Base-by-base conservation (phyloP, 2,888 invertebrate species). In the Erebia aethiops region DNA sequence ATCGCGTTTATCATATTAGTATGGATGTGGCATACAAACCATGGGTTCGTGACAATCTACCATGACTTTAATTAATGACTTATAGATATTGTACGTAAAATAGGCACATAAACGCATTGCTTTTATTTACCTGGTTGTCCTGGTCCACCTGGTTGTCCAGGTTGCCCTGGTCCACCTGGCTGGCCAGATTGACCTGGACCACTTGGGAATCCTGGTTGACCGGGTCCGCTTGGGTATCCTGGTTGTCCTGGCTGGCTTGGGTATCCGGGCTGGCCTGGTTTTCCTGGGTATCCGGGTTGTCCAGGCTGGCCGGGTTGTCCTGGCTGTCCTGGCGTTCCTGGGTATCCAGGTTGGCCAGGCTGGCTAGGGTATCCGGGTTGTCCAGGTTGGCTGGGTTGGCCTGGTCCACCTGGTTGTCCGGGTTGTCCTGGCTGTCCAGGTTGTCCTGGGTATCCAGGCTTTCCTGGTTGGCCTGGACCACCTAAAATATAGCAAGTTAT, bases 391-490 rank as follows among this genome's bases (percentile, higher is more conserved):
- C 72, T 78, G n/a, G 79, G 79, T 21, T 58, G 35, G 5, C 26
- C 57, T 58, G 26, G 0, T 75, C n/a, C 7, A 0, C 79, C 76
- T 1, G 79, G 77, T 0, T 76, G 26, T 8, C 80, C 79, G 0
- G 51, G 52, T 16, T 54, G 52, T 11, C 64, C 64, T 2, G 52
- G 35, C 0, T 69, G 77, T 76, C 52, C 61, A 1, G 61, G 54
- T 4, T 75, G 64, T 0, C 77, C 78, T 2, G 80, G 79, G 21
- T 11, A 63, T 7, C 72, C 73, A 9, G 83, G 95, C 13, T 70
- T 63, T 11, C 73, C 71, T 1, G 93, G 73, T 86, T 71, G 67
- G 18, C 73, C 94, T 60, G 69, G 80, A 21, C 21, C 2, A 21
- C 21, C 21, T 21, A 21, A 21, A 21, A 21, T 21, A 21, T 21